Percentiles rank a stretch among this genome's conserved stretches.
phyloP scores from a whole-genome alignment of 2,888 invertebrate species.

The Acrobeloides nanus region DNA sequence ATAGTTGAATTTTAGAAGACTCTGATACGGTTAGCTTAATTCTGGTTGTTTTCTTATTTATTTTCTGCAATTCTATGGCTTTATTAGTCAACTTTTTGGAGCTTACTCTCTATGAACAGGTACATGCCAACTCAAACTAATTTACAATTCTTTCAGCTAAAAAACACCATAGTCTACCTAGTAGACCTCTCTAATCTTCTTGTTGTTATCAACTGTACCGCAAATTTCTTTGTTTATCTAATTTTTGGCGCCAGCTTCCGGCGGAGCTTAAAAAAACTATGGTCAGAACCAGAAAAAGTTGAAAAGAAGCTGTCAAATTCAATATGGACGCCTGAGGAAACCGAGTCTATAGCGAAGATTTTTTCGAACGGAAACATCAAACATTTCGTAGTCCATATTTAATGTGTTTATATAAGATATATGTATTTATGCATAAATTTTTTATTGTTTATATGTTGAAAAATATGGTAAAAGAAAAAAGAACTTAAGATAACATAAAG shows the following conservation, averaged over 20 bases:
- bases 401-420: too few species aligned
- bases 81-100: conserved; percentile 51
- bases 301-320: too few species aligned
- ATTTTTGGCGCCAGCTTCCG: conserved; percentile 46
- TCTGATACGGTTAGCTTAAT: conserved; percentile 47
- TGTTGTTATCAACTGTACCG: conserved; percentile 50
- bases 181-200: conserved; percentile 50
- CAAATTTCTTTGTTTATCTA: conserved; percentile 51
- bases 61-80: conserved; percentile 52
- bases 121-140: conserved; percentile 8
- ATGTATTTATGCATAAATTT: too few species aligned
- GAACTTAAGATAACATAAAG: too few species aligned
- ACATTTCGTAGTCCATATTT: too few species aligned
- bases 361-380: too few species aligned
- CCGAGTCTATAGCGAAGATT: too few species aligned
- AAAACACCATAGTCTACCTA: conserved; percentile 42
- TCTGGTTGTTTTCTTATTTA: conserved; percentile 51
- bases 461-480: too few species aligned
- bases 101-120: conserved; percentile 42
- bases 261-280: conserved; percentile 26
- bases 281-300: too few species aligned
- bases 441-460: too few species aligned
- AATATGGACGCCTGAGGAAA: too few species aligned
- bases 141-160: conserved; percentile 14
- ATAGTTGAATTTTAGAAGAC: conserved; percentile 29